Percentiles rank a stretch among this genome's conserved stretches.
phyloP scores from a whole-genome alignment of 2,888 invertebrate genomes.

The Agrochola circellaris region DNA sequence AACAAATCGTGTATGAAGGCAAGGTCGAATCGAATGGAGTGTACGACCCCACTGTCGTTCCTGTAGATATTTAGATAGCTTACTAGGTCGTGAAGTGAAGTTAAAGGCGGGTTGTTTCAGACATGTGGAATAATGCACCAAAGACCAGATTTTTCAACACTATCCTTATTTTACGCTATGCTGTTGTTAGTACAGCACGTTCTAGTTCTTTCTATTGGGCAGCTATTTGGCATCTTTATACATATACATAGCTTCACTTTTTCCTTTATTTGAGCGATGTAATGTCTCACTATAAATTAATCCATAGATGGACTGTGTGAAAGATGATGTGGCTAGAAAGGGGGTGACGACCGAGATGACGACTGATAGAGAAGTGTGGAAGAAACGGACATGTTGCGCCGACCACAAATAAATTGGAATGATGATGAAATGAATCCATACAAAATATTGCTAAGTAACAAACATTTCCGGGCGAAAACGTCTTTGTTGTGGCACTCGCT shows the following conservation, averaged over 20 bases:
- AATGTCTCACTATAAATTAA: neutral
- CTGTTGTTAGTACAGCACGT: neutral
- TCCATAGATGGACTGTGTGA: neutral
- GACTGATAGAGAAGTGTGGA: too few species aligned
- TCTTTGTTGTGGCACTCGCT: neutral
- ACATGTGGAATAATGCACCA: neutral
- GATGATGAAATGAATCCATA: neutral
- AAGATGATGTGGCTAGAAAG: too few species aligned
- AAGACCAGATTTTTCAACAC: too few species aligned
- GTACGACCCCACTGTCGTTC: slow-evolving; percentile 68
- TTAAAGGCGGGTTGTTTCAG: slow-evolving; percentile 1
- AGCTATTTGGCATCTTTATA: too few species aligned
- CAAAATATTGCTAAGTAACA: neutral
- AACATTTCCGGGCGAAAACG: neutral
- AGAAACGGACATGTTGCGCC: too few species aligned
- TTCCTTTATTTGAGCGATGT: too few species aligned
- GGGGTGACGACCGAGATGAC: too few species aligned
- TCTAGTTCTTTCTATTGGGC: neutral
- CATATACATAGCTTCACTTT: neutral
- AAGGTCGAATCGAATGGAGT: slow-evolving; percentile 73
- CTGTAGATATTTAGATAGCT: slow-evolving; percentile 51
- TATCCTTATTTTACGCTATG: neutral
- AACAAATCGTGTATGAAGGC: slow-evolving; percentile 79
- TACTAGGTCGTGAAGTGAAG: too few species aligned
- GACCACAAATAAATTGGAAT: too few species aligned